Percentiles rank a stretch among this genome's conserved stretches.
Conservation (phyloP, 2,113 vertebrate species). For the Orcinus orca region DNA sequence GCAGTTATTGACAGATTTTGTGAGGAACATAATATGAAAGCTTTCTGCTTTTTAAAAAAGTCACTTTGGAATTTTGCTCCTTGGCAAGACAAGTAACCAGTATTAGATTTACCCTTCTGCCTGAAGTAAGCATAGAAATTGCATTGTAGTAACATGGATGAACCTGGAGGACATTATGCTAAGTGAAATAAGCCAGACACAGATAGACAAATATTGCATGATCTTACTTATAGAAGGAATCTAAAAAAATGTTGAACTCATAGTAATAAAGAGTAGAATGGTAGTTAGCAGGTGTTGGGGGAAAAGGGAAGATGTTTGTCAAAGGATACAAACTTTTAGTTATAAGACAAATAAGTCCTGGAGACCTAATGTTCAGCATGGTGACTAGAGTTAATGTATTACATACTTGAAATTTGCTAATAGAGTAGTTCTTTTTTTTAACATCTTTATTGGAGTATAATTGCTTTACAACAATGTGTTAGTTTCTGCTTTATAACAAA, state of each 20-base stretch:
- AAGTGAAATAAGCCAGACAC: neutral
- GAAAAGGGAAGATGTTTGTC: neutral
- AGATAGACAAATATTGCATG: neutral
- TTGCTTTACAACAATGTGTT: no score
- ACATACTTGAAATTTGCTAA: neutral
- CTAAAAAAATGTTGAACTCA: neutral
- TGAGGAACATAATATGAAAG: neutral
- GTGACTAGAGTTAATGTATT: neutral
- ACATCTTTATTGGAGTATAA: no score
- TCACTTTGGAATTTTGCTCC: neutral
- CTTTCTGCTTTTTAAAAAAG: neutral
- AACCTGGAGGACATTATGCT: no score
- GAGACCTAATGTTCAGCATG: neutral
- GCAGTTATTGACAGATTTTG: neutral
- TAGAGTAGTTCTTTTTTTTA: neutral
- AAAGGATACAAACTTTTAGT: neutral
- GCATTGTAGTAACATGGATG: no score
- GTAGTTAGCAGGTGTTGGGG: neutral
- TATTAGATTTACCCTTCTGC: neutral
- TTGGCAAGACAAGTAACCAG: neutral
- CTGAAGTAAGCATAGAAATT: neutral
- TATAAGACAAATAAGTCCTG: neutral
- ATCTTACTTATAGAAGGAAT: neutral
- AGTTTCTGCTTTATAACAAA: no score
- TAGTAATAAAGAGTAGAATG: neutral